phyloP scores from a whole-genome alignment of 2,113 vertebrate genomes.

The human region DNA sequence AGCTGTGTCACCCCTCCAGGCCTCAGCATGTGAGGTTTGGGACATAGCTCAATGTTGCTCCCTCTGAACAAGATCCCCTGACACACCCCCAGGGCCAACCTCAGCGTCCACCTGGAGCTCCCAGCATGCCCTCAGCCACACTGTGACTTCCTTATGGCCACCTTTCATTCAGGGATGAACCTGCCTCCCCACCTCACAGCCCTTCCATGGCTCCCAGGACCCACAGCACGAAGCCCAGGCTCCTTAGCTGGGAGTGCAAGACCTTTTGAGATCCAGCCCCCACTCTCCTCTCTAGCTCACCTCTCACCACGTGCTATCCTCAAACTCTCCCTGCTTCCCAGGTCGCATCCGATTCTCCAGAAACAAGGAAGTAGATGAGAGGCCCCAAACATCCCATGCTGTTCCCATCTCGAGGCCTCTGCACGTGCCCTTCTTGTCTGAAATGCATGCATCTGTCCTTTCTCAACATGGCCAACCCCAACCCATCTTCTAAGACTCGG shows the following conservation, averaged over 20 bases:
- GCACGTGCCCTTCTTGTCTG: accelerated
- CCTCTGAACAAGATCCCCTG: not conserved
- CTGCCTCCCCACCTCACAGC: not conserved
- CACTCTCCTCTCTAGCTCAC: not conserved
- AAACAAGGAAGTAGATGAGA: not conserved
- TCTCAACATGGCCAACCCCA: accelerated
- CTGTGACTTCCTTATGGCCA: accelerated
- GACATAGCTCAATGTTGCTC: not conserved
- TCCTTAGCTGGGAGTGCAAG: accelerated
- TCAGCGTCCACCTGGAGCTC: not conserved
- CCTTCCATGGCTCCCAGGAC: accelerated
- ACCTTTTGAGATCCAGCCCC: not conserved
- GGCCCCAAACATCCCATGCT: accelerated
- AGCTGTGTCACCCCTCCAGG: accelerated
- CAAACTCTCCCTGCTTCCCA: not conserved
- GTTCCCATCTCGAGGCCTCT: not conserved
- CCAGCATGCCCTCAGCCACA: not conserved
- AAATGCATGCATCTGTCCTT: accelerated
- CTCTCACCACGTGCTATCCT: not conserved
- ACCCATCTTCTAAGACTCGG: not conserved
- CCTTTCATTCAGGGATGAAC: not conserved
- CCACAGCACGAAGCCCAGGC: not conserved
- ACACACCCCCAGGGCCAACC: not conserved
- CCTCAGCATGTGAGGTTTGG: not conserved
- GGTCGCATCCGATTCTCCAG: not conserved